Evolutionary conservation across 1,140 invertebrate genomes (phyloP), one percentile per base, ranked within the genome.

Genomic region (Sipha flava): DNA sequence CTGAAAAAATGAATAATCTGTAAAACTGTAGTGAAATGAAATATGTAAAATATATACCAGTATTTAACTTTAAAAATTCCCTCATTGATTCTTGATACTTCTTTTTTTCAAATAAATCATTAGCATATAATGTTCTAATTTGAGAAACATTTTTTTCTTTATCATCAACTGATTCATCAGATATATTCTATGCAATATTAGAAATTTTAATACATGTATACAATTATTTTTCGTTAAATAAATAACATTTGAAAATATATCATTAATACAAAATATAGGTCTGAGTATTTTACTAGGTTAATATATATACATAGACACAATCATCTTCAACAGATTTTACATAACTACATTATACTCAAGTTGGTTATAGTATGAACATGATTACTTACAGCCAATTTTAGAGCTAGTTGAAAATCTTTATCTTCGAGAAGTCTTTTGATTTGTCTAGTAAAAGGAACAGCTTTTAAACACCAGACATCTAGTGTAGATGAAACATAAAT

Each of bases 321-420:
- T n/a, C n/a, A n/a, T n/a, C n/a, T n/a, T n/a, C n/a, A n/a, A n/a
- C n/a, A n/a, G n/a, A n/a, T n/a, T n/a, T n/a, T n/a, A n/a, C n/a
- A n/a, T n/a, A n/a, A n/a, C n/a, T n/a, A n/a, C n/a, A n/a, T n/a
- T n/a, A n/a, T n/a, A n/a, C n/a, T n/a, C n/a, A n/a, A n/a, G n/a
- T n/a, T n/a, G n/a, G n/a, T n/a, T n/a, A n/a, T n/a, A n/a, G n/a
- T n/a, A n/a, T n/a, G n/a, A n/a, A n/a, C n/a, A n/a, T n/a, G n/a
- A 70, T 45, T 81, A 89, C 90, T 88, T 88, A 96, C 95, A n/a
- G 93, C 95, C 79, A 98, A 86, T 85, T 94, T 92, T 26, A 98
- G 87, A n/a, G 96, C 96, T 49, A 98, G 86, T 85, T 97, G 93
- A 88, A 97, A 98, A 83, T 97, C 93, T 86, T 97, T 97, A 82